Percentiles rank a stretch among this genome's conserved stretches.
Evolutionary conservation across 1,140 invertebrate genomes (phyloP).

Genomic region (Panonychus citri): DNA sequence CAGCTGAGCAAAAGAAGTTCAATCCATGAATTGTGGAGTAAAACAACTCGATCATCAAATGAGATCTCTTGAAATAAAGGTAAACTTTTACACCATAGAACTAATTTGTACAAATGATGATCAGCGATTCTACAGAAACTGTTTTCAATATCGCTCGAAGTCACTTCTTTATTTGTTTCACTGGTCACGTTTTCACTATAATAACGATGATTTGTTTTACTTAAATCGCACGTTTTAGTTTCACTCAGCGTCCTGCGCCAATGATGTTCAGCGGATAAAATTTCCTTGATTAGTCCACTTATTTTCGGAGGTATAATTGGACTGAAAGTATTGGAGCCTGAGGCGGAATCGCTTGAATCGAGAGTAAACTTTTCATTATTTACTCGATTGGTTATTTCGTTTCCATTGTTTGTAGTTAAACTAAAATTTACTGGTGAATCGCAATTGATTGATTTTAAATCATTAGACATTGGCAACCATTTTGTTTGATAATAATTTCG

Average conservation of each 20-base stretch:
- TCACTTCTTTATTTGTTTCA: conserved; percentile 7
- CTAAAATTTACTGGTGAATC: neutral
- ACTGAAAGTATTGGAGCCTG: neutral
- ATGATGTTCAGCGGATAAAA: conserved; percentile 77
- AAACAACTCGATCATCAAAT: conserved; percentile 87
- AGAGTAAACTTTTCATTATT: neutral
- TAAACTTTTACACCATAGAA: conserved; percentile 92
- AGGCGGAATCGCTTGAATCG: neutral
- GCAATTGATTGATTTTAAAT: neutral
- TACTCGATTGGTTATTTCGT: too few species aligned
- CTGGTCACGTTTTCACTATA: too few species aligned
- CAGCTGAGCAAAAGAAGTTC: conserved; percentile 67
- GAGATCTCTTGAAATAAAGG: conserved; percentile 85
- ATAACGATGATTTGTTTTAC: neutral
- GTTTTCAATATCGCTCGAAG: conserved; percentile 18
- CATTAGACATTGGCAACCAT: neutral
- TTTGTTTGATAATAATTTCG: neutral
- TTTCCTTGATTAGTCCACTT: conserved; percentile 37
- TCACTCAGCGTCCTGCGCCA: conserved; percentile 58
- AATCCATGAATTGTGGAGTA: conserved; percentile 93
- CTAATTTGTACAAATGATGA: conserved; percentile 83
- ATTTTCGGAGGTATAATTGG: conserved; percentile 3
- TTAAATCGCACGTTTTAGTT: neutral
- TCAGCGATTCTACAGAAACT: conserved; percentile 77
- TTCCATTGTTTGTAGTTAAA: neutral